Evolutionary conservation across 2,797 vertebrate genomes (phyloP), one percentile per base, ranked within the genome.

Genomic region (Microtus agrestis): DNA sequence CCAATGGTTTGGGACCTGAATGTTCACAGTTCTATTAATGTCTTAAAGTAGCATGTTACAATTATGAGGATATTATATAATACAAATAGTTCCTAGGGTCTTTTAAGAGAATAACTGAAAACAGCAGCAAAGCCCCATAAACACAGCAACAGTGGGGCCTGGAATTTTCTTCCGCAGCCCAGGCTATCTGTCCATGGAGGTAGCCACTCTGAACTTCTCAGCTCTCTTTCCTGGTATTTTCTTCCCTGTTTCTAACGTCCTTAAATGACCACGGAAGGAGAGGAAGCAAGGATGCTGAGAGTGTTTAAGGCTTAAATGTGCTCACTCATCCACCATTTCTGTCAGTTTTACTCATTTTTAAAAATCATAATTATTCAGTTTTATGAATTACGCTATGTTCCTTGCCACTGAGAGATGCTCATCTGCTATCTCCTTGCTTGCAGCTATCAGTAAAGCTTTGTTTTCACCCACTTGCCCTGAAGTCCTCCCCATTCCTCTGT

Each of bases 1-100:
- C 91, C 25, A 84, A 76, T 69, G 80, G 54, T 91, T 25, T 96
- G n/a, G 79, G 56, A 93, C 51, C 94, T 94, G n/a, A 92, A 90
- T 65, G 9, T 67, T 88, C 40, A 73, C 21, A 85, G 56, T 71
- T 82, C 61, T 69, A 69, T 84, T 87, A 54, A 84, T 67, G 48
- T 77, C 91, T 89, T 48, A 89, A 87, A 89, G 67, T 74, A 96
- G 19, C 78, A 93, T 79, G 29, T 61, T 48, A 65, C 31, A 91
- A 65, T 93, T 81, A 82, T 65, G 89, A 95, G 14, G 27, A 77
- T 31, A 48, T 37, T 73, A 40, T 56, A 29, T 6, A 91, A 73
- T 88, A 71, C 37, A 71, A 37, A 15, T 81, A 79, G 5, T 80
- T 82, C 31, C 87, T 74, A 13, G 61, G 27, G n/a, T 81, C 31